These are phyloP conservation scores for Metopia argyrocephala DNA, from an alignment of 2,888 invertebrate species.

Conservation along the genomic window DNA sequence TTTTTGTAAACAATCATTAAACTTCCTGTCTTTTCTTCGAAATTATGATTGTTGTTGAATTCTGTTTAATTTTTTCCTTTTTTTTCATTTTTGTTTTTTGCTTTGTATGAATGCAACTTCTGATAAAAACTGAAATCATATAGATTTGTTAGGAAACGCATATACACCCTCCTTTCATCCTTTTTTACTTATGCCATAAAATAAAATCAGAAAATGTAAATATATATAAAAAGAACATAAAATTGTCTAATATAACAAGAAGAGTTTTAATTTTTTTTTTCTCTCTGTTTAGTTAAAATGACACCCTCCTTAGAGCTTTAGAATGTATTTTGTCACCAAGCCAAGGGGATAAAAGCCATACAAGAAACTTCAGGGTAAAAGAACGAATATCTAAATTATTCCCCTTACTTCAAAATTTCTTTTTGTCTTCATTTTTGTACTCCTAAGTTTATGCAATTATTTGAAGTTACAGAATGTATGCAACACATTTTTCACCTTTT, in stretches of 20 bases:
- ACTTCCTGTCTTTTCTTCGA: slow-evolving; percentile 1
- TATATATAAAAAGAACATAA: background rate
- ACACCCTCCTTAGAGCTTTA: background rate
- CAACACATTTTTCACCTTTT: slow-evolving; percentile 1
- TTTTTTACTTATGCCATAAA: background rate
- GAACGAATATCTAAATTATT: too few species aligned
- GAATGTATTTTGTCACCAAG: background rate
- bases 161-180: background rate
- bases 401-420: background rate
- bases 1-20: slow-evolving; percentile 30
- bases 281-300: background rate
- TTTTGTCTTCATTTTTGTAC: background rate
- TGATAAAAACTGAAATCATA: slow-evolving; percentile 7
- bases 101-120: background rate
- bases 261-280: slow-evolving; percentile 16
- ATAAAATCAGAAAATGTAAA: background rate
- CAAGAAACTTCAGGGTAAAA: too few species aligned
- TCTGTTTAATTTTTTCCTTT: background rate
- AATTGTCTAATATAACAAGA: slow-evolving; percentile 29
- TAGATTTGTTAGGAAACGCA: slow-evolving; percentile 12
- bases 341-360: too few species aligned
- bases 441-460: slow-evolving; percentile 30
- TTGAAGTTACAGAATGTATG: background rate
- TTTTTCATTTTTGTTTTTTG: too few species aligned
- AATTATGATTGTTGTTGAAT: background rate